A percentile compares a stretch with the other conserved stretches of the same genome.
Conservation (phyloP, 1,140 invertebrate species). For the Sminthurides bifidus region DNA sequence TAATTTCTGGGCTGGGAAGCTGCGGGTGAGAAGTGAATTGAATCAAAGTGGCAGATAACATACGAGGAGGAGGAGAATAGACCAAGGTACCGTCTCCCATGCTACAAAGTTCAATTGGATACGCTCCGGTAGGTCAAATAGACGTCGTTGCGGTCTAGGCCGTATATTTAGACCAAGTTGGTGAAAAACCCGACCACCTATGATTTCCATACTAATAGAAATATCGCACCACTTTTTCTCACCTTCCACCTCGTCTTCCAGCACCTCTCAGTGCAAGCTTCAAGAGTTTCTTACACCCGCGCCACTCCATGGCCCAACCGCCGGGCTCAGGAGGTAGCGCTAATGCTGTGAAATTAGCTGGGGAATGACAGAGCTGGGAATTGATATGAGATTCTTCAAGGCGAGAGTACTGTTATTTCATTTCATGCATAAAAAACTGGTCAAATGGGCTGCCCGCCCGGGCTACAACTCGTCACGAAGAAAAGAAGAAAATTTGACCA, state of each 20-base stretch:
- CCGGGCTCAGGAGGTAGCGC: no score
- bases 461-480: no score
- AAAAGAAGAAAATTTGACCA: not conserved
- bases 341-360: no score
- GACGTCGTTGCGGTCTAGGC: not conserved
- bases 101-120: constrained; percentile 25
- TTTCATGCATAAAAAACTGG: not conserved
- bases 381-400: no score
- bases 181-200: constrained; percentile 25
- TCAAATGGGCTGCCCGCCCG: not conserved
- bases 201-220: constrained; percentile 16
- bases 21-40: no score
- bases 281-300: no score
- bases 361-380: no score
- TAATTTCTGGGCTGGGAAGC: no score
- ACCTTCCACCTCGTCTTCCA: constrained; percentile 4
- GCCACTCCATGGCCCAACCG: no score
- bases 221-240: constrained; percentile 10
- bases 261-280: not conserved
- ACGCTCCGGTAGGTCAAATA: constrained; percentile 32
- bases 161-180: not conserved
- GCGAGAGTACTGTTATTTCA: no score
- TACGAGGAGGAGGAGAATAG: constrained; percentile 3
- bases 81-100: constrained; percentile 13
- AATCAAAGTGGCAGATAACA: no score